Evolutionary conservation across 2,113 vertebrate species (phyloP).

Genomic region (Indicator indicator): DNA sequence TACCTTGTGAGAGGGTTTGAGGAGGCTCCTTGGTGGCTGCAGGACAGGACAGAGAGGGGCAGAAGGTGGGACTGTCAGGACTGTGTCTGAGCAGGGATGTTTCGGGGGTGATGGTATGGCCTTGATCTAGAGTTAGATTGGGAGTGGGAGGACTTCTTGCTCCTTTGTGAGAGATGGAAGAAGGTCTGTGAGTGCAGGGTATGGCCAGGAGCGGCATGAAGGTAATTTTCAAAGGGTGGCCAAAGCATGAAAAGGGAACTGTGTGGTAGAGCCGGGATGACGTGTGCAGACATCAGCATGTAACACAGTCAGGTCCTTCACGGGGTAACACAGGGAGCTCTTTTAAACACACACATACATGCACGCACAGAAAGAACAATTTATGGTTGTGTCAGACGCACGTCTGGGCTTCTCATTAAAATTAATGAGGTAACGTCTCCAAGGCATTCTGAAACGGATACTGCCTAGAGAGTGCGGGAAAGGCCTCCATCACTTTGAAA

Average conservation of each 20-base stretch:
- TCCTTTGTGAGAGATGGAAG: not conserved
- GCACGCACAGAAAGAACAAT: constrained; percentile 48
- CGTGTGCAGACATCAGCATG: constrained; percentile 3
- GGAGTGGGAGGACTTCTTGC: not conserved
- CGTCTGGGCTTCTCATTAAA: constrained; percentile 74
- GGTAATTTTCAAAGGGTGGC: not conserved
- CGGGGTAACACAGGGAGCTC: constrained; percentile 51
- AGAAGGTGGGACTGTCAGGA: accelerated
- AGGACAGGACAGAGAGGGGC: accelerated
- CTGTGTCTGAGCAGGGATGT: not conserved
- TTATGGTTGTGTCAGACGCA: constrained; percentile 68
- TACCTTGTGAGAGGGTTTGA: not conserved
- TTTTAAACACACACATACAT: constrained; percentile 4
- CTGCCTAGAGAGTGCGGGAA: constrained; percentile 6
- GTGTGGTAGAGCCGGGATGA: constrained; percentile 49
- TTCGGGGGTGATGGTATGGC: not conserved
- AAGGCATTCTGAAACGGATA: constrained; percentile 56
- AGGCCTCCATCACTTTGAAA: constrained; percentile 26
- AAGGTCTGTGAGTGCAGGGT: not conserved
- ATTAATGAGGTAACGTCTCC: constrained; percentile 76
- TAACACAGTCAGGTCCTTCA: constrained; percentile 63
- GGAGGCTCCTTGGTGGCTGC: not conserved
- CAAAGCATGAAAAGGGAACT: constrained; percentile 43
- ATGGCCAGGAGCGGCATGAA: not conserved
- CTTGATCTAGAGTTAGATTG: not conserved